phyloP scores from a whole-genome alignment of 2,113 vertebrate genomes.

The Mesoclemmys tuberculata region DNA sequence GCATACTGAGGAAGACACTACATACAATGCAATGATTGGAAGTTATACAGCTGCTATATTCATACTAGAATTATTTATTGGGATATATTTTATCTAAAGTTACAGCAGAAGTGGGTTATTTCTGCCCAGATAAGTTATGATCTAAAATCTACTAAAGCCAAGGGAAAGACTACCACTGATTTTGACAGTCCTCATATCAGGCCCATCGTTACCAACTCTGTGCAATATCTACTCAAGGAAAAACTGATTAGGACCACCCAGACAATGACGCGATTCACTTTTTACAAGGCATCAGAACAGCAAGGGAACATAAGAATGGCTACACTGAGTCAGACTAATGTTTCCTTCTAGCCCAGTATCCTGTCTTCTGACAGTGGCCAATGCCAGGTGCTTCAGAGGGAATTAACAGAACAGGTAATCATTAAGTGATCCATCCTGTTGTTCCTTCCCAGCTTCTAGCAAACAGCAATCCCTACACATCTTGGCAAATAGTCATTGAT shows the following conservation, averaged over 20 bases:
- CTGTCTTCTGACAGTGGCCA: no score
- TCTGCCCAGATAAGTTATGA: not conserved
- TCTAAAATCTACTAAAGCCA: not conserved
- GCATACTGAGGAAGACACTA: not conserved
- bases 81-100: not conserved
- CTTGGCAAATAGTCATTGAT: no score
- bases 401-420: no score
- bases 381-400: no score
- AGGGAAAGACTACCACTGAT: not conserved
- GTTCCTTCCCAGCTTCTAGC: no score
- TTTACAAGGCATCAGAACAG: not conserved
- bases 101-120: not conserved
- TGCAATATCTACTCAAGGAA: not conserved
- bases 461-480: no score
- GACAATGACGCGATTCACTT: not conserved
- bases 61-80: not conserved
- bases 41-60: not conserved
- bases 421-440: no score
- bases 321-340: no score
- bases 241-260: no score
- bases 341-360: no score
- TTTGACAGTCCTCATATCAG: not conserved
- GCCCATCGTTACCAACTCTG: not conserved
- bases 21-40: not conserved
- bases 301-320: no score